Base-by-base conservation (phyloP, 2,113 vertebrate species). In the Gadus macrocephalus region DNA sequence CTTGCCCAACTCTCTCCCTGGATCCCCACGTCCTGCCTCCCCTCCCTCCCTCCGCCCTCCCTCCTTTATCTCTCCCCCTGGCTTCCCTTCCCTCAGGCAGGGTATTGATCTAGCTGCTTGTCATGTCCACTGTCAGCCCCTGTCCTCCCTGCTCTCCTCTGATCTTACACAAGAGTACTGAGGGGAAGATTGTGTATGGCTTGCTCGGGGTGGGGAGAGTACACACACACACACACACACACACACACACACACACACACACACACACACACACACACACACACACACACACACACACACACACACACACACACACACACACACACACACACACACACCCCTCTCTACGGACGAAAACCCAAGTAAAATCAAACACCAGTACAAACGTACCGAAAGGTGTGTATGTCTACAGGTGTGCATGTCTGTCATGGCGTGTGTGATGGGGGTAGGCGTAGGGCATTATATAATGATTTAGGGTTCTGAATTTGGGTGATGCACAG, bases 31-130 rank as follows among this genome's bases (percentile, higher is more conserved):
- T 7, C 31, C 31, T 35, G 31, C 31, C 31, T 35, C 31, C 74
- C 70, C 71, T 67, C 71, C 70, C 71, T 67, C 71, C 58, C 74
- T 20, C 22, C 22, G 55, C 60, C 73, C 71, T 78, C 63, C 16
- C 16, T 49, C 22, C 42, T 28, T 20, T 38, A 1, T 16, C 16
- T 63, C 27, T 25, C 63, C 28, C 42, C 42, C 42, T 49, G 42
- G 42, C 9, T 49, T 64, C 49, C 64, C 20, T 31, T 56, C 78
- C 76, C 84, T 64, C 70, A 59, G 84, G 82, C 81, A 31, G 68
- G 56, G 12, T 90, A 90, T 91, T 88, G 88, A 92, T 91, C 88
- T 64, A 62, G 80, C 85, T 89, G 84, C 89, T 90, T 90, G 88
- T 91, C 87, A 90, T 91, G 84, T 86, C 75, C 77, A 82, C 78